phyloP scores from a whole-genome alignment of 2,888 invertebrate species.

The Adela reaumurella region DNA sequence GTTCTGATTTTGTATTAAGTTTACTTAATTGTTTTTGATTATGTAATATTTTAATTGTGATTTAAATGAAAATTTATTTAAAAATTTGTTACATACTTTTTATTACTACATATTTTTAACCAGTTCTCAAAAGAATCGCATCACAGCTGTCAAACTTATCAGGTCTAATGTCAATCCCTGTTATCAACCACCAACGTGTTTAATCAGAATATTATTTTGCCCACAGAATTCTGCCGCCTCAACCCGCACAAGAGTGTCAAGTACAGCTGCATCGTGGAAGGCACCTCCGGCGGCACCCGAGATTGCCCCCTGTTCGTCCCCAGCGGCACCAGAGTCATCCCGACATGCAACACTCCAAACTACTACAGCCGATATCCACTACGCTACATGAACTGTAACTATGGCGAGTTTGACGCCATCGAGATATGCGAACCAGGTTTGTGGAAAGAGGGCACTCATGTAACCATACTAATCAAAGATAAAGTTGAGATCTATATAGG shows the following conservation, averaged over 20 bases:
- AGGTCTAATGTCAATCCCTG: too few species aligned
- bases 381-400: conserved; percentile 22
- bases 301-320: conserved; percentile 21
- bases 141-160: too few species aligned
- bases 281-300: conserved; percentile 14
- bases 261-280: conserved; percentile 20
- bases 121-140: too few species aligned
- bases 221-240: conserved; percentile 25
- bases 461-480: conserved; percentile 26
- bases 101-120: too few species aligned
- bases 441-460: conserved; percentile 24
- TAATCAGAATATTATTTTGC: too few species aligned
- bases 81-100: too few species aligned
- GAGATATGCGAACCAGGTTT: conserved; percentile 28
- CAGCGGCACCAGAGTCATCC: conserved; percentile 19
- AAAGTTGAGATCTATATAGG: conserved; percentile 21
- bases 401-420: conserved; percentile 24
- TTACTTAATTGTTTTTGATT: too few species aligned
- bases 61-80: too few species aligned
- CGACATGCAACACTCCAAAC: conserved; percentile 23
- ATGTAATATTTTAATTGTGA: too few species aligned
- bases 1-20: too few species aligned
- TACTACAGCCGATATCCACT: conserved; percentile 22
- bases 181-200: too few species aligned
- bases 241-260: conserved; percentile 20